These are phyloP conservation scores for Platynereis dumerilii DNA, from an alignment of 2,888 invertebrate species.

Conservation along the genomic window DNA sequence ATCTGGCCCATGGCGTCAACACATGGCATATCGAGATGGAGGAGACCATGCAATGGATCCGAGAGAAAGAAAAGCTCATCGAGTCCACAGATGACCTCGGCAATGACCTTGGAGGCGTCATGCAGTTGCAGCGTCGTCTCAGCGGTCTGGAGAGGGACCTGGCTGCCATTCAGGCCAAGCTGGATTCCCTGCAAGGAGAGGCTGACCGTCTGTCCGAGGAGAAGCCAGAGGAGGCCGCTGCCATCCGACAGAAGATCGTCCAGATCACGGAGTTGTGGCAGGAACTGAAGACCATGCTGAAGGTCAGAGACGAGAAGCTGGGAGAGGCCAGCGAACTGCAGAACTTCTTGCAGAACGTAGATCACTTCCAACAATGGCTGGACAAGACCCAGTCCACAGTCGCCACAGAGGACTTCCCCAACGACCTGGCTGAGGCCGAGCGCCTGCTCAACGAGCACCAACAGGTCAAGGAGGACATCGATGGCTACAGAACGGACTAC, in stretches of 20 bases:
- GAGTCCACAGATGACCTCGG: slow-evolving; percentile 97
- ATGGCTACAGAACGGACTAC: slow-evolving; percentile 98
- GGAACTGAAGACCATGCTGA: slow-evolving; percentile 93
- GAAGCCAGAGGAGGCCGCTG: slow-evolving; percentile 78
- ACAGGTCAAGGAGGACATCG: slow-evolving; percentile 98
- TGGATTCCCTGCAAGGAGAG: slow-evolving; percentile 91
- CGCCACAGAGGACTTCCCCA: slow-evolving; percentile 63
- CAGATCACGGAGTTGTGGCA: slow-evolving; percentile 96
- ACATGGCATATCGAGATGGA: slow-evolving; percentile 99
- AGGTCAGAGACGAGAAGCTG: slow-evolving; percentile 96
- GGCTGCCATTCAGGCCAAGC: slow-evolving; percentile 97
- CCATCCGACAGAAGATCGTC: slow-evolving; percentile 74
- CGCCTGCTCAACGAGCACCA: slow-evolving; percentile 96
- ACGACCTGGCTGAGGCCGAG: slow-evolving; percentile 80
- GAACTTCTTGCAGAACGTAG: slow-evolving; percentile 83
- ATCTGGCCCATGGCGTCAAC: slow-evolving; percentile 95
- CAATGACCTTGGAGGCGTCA: slow-evolving; percentile 94
- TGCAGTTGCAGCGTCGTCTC: slow-evolving; percentile 94
- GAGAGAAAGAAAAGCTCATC: slow-evolving; percentile 97
- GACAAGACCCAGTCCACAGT: slow-evolving; percentile 97
- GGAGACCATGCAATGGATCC: slow-evolving; percentile 97
- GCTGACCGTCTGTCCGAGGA: slow-evolving; percentile 89
- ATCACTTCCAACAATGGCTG: slow-evolving; percentile 99
- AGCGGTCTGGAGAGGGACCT: slow-evolving; percentile 99
- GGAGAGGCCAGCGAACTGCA: slow-evolving; percentile 99